phyloP scores from a whole-genome alignment of 1,140 invertebrate species.

The Zaprionus vittiger region DNA sequence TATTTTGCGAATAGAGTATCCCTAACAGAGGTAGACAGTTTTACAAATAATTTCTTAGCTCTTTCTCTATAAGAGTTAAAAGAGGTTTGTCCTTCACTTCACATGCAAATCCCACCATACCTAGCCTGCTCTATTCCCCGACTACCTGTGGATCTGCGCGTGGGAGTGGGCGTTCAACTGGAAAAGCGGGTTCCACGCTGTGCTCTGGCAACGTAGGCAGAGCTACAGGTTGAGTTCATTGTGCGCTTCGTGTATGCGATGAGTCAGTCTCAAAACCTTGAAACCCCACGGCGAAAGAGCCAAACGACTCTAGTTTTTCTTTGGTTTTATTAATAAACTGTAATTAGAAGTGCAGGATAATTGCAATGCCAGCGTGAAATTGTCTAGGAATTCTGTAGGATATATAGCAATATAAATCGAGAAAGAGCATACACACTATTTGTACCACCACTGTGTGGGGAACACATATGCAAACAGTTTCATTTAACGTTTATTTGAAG shows the following conservation, averaged over 20 bases:
- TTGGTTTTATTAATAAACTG: not conserved
- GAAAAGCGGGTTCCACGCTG: slow-evolving; percentile 39
- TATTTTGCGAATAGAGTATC: no score
- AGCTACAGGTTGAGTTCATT: slow-evolving; percentile 58
- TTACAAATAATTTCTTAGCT: no score
- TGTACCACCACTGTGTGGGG: not conserved
- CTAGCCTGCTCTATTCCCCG: not conserved
- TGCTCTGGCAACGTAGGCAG: not conserved
- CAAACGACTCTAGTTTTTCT: slow-evolving; percentile 23
- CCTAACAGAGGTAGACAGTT: no score
- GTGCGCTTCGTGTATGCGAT: slow-evolving; percentile 41
- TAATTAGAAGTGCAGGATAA: not conserved
- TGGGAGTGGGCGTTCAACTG: slow-evolving; percentile 35
- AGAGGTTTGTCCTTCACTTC: not conserved
- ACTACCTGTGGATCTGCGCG: slow-evolving; percentile 3
- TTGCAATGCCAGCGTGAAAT: not conserved
- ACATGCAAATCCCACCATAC: slow-evolving; percentile 1
- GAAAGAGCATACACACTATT: not conserved
- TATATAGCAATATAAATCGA: not conserved
- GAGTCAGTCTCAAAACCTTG: slow-evolving; percentile 58
- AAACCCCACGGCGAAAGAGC: slow-evolving; percentile 36
- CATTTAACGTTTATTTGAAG: not conserved
- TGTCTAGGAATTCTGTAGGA: not conserved
- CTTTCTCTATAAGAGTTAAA: not conserved
- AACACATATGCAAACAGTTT: not conserved